phyloP scores from a whole-genome alignment of 2,797 vertebrate genomes.

The Coracias cyanogaster region DNA sequence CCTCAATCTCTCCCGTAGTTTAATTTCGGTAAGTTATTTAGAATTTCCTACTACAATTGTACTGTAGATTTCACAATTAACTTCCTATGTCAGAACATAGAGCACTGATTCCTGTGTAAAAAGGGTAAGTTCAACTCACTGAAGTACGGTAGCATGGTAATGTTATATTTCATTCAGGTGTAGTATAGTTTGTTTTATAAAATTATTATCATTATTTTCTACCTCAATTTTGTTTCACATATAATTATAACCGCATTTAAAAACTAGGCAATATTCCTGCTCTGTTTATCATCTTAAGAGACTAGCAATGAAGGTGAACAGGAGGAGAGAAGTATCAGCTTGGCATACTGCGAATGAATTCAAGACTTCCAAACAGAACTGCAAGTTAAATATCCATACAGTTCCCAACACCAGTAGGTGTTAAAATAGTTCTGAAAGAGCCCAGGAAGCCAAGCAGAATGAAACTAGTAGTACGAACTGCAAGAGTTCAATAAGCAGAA shows the following conservation, averaged over 20 bases:
- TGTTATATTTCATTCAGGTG: conserved; percentile 7
- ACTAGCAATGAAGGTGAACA: not conserved
- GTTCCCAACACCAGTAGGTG: not conserved
- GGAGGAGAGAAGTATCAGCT: not conserved
- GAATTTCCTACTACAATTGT: not conserved
- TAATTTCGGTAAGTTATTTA: not conserved
- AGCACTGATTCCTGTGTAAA: not conserved
- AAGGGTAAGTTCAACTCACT: not conserved
- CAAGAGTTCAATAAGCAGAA: not conserved
- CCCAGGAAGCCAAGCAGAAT: conserved; percentile 19
- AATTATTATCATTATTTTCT: conserved; percentile 25
- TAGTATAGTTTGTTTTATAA: not conserved
- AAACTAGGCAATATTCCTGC: not conserved
- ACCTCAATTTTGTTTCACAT: not conserved
- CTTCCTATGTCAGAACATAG: not conserved
- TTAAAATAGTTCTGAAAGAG: conserved; percentile 19
- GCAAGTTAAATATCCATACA: not conserved
- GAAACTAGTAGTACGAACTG: not conserved
- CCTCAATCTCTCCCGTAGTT: not conserved
- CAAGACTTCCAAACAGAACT: conserved; percentile 8
- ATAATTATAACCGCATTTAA: not conserved
- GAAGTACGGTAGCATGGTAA: not conserved
- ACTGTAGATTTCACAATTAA: not conserved
- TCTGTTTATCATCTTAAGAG: not conserved
- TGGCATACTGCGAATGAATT: not conserved